Percentiles rank a stretch among this genome's conserved stretches.
Evolutionary conservation across 2,113 vertebrate genomes (phyloP).

Genomic region (Gasterosteus aculeatus): DNA sequence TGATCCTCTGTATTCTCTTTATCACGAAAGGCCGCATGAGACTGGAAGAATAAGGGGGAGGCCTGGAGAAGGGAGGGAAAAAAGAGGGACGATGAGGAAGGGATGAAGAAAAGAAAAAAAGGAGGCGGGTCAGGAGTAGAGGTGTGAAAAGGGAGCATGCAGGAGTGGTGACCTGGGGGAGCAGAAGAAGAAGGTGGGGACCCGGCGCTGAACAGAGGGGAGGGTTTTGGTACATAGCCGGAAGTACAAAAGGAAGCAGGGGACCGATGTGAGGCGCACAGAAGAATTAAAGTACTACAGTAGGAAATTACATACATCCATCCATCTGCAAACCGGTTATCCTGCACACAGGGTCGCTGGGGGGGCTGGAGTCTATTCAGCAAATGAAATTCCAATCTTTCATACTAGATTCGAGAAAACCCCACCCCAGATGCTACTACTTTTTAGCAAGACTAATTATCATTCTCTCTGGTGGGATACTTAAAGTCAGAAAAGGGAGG

Average conservation of each 20-base stretch:
- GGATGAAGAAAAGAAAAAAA: conserved; percentile 29
- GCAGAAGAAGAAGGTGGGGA: conserved; percentile 21
- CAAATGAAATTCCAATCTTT: too few relatives aligned
- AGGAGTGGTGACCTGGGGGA: conserved; percentile 31
- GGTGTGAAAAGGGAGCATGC: conserved; percentile 31
- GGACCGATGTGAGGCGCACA: background rate
- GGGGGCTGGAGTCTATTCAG: too few relatives aligned
- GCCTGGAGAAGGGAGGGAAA: conserved; percentile 55
- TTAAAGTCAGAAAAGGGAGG: conserved; percentile 41
- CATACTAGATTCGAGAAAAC: too few relatives aligned
- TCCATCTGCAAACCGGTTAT: too few relatives aligned
- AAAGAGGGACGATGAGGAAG: conserved; percentile 32
- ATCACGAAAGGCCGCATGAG: conserved; percentile 70
- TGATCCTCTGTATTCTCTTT: conserved; percentile 75
- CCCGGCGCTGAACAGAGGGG: conserved; percentile 14
- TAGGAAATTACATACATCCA: conserved; percentile 40
- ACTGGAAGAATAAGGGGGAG: conserved; percentile 56
- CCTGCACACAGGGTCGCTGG: too few relatives aligned
- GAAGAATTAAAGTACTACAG: conserved; percentile 27
- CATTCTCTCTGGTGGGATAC: conserved; percentile 41
- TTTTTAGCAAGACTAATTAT: conserved; percentile 14
- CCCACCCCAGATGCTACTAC: background rate
- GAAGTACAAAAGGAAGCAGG: conserved; percentile 34
- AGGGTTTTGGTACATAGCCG: conserved; percentile 14
- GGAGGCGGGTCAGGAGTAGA: conserved; percentile 11